Evolutionary conservation across 53 echinoderm and acorn worm species (phyloP), one percentile per base, ranked within the genome.

Genomic region (Pentamera pediparva): DNA sequence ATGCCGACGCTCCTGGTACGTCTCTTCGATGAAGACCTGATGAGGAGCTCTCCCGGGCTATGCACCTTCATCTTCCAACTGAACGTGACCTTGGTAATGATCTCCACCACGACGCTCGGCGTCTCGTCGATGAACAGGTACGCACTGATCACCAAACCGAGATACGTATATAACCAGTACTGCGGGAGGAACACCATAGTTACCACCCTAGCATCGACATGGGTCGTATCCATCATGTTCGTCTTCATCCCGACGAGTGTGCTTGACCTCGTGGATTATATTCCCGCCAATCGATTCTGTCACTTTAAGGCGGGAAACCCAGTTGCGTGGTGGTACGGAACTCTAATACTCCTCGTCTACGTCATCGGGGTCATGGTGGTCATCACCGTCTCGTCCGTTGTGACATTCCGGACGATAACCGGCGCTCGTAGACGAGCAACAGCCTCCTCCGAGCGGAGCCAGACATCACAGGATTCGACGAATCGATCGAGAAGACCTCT

Each of bases 111-210:
- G 17, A 72, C 73, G 1, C 55, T 72, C 3, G 53, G 52, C 32
- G 34, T 72, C 11, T 72, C 73, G 34, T 72, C 73, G 18, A 53
- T 52, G 0, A 72, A 52, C 21, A 52, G 73, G 19, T 72, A 72
- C 55, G 54, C 54, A n/a, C 21, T 72, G 36, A 72, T 72, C 10
- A 72, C 73, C 7, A 72, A 72, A 18, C 73, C 73, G 2, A n/a
- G 73, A 13, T 72, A 53, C 37, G 22, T 72, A 6, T 54, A 52
- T 17, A 11, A 37, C 19, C 52, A 72, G 21, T 38, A 53, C 38
- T 72, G 53, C 27, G 73, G 73, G 12, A 51, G 21, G 25, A 52
- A 53, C 18, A 72, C 48, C 29, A 70, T 51, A 3, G 3, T 70
- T 0, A 29, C 24, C 6, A 25, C 51, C 22, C 53, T 72, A 21